Conservation (phyloP, 2,113 vertebrate species). For the Panthera leo region DNA sequence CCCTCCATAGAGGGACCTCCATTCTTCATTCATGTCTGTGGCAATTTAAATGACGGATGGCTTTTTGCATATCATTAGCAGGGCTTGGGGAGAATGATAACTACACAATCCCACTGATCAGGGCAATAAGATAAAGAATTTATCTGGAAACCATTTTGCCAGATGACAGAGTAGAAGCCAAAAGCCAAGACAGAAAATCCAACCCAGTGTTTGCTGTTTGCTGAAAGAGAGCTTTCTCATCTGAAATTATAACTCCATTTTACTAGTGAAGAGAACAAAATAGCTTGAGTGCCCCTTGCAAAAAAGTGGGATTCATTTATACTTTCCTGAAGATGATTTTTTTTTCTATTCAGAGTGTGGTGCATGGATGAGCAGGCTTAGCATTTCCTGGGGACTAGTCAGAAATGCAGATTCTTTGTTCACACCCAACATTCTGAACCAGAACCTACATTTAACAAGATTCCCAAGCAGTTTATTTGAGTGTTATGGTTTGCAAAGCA, state of each 20-base stretch:
- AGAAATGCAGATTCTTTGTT: not conserved
- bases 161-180: not conserved
- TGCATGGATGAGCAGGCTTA: not conserved
- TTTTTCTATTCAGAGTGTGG: not conserved
- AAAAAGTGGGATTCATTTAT: not conserved
- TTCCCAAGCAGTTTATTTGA: not conserved
- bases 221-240: not conserved
- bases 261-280: not conserved
- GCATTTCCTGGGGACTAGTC: not conserved
- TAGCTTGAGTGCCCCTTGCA: not conserved
- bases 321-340: not conserved
- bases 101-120: not conserved
- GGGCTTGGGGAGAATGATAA: conserved; percentile 14
- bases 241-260: not conserved
- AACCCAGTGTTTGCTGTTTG: not conserved
- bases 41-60: conserved; percentile 45
- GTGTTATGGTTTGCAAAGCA: not conserved
- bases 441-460: not conserved
- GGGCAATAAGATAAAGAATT: conserved; percentile 37
- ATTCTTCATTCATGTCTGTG: conserved; percentile 27
- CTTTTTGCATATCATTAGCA: conserved; percentile 25
- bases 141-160: not conserved
- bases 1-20: not conserved
- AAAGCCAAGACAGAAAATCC: conserved; percentile 48
- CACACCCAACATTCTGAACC: not conserved